These are phyloP conservation scores for Arenicola marina DNA, from an alignment of 2,888 invertebrate species.

Conservation along the genomic window DNA sequence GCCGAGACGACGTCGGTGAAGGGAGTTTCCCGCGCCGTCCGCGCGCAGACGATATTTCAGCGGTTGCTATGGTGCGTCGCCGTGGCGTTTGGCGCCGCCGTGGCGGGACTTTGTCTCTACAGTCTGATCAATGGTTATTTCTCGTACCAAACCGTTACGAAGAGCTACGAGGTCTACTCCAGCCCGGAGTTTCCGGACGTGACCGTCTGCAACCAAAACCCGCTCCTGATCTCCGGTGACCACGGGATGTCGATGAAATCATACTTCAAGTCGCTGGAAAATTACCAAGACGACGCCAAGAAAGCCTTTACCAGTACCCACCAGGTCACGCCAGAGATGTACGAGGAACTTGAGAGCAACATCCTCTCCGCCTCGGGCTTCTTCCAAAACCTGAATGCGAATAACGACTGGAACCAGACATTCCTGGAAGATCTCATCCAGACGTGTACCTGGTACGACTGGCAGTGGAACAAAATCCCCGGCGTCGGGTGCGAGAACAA, in stretches of 20 bases:
- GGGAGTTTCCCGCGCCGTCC: background rate
- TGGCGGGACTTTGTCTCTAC: background rate
- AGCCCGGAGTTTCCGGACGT: background rate
- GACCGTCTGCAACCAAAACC: background rate
- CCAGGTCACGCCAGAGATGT: too few species aligned
- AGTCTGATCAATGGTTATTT: background rate
- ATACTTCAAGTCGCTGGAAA: background rate
- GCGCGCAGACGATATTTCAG: background rate
- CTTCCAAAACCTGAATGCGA: background rate
- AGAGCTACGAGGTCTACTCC: background rate
- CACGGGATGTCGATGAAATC: background rate
- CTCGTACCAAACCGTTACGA: background rate
- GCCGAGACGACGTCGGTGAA: background rate
- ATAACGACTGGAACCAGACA: background rate
- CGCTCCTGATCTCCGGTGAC: background rate
- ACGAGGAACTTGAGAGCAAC: too few species aligned
- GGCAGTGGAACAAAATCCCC: background rate
- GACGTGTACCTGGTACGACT: background rate
- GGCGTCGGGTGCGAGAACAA: background rate
- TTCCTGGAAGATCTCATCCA: background rate
- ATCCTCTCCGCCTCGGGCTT: background rate
- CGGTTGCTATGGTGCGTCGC: background rate
- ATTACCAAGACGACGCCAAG: too few species aligned
- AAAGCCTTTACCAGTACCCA: too few species aligned
- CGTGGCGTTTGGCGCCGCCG: background rate